A percentile compares a stretch with the other conserved stretches of the same genome.
These are phyloP conservation scores for Pipra filicauda DNA, from an alignment of 2,113 vertebrate species.

Conservation along the genomic window DNA sequence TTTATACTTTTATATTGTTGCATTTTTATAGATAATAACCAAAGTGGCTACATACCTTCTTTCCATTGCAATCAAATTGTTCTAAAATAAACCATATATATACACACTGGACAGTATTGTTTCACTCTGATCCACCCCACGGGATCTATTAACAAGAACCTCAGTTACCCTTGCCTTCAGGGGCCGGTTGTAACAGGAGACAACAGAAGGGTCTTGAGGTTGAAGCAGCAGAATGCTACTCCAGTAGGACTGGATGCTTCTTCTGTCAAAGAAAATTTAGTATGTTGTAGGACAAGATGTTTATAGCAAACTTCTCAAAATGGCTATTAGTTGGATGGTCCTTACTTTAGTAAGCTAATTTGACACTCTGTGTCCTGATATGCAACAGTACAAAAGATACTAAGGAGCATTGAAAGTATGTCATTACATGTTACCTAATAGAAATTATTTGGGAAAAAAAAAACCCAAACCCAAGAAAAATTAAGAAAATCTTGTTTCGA, in stretches of 20 bases:
- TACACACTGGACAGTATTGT: not conserved
- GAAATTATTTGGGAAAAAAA: not conserved
- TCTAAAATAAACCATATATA: not conserved
- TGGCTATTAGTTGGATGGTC: not conserved
- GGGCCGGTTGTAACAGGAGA: not conserved
- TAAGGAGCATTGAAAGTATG: not conserved
- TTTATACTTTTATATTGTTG: not conserved
- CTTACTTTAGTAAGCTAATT: not conserved
- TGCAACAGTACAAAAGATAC: not conserved
- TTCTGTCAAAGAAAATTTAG: not conserved
- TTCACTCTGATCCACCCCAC: not conserved
- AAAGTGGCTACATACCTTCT: not conserved
- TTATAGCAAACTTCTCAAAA: not conserved
- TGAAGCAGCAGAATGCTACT: not conserved
- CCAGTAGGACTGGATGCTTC: not conserved
- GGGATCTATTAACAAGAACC: not conserved
- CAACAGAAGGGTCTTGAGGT: not conserved
- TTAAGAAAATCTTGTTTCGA: not conserved
- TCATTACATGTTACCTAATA: not conserved
- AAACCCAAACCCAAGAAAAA: not conserved
- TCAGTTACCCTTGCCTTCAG: not conserved
- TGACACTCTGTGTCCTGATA: not conserved
- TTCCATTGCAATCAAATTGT: not conserved
- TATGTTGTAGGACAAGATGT: not conserved
- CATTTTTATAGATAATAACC: not conserved